Evolutionary conservation across 2,888 invertebrate genomes (phyloP), one percentile per base, ranked within the genome.

Genomic region (Pachycephus smyrnensis): DNA sequence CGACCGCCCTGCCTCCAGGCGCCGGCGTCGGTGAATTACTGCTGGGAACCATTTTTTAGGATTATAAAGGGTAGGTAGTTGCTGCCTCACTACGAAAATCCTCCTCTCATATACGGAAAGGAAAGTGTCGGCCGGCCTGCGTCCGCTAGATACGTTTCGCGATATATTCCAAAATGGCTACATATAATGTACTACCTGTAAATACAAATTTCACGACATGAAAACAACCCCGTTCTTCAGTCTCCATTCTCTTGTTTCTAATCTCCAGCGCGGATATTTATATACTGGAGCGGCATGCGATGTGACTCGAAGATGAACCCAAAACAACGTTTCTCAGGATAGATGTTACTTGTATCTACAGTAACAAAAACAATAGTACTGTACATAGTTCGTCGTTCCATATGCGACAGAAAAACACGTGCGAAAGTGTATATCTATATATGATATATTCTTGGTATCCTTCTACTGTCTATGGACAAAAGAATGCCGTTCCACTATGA

Each of bases 1-100:
- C 79, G 78, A 79, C 83, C 79, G 78, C 75, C 81, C 77, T 80
- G 80, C 78, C 77, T 76, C 69, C 55, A 55, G 23, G 55, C 55
- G 37, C 76, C 69, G 80, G 74, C 76, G 74, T 69, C 76, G 35
- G 82, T 84, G 84, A 86, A 85, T 86, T 85, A 86, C 83, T 80
- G 82, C 82, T 81, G 78, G 80, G 83, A 80, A 80, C 83, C 83
- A 83, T 86, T 86, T 86, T 86, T 86, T 86, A 84, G 86, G 86
- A 86, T 86, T 86, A 86, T 84, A 84, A 85, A 82, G 79, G 81
- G 55, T 55, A 55, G 55, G 55, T 55, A 55, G 40, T 79, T 78
- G 80, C 75, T 74, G 69, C 76, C 79, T 75, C 69, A 76, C 80
- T 79, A 79, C 80, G 77, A 80, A 83, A 78, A 80, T 80, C 80